Percentiles rank a stretch among this genome's conserved stretches.
These are phyloP conservation scores for Pseudocheirus occidentalis DNA, from an alignment of 2,797 vertebrate genomes.

Conservation along the genomic window DNA sequence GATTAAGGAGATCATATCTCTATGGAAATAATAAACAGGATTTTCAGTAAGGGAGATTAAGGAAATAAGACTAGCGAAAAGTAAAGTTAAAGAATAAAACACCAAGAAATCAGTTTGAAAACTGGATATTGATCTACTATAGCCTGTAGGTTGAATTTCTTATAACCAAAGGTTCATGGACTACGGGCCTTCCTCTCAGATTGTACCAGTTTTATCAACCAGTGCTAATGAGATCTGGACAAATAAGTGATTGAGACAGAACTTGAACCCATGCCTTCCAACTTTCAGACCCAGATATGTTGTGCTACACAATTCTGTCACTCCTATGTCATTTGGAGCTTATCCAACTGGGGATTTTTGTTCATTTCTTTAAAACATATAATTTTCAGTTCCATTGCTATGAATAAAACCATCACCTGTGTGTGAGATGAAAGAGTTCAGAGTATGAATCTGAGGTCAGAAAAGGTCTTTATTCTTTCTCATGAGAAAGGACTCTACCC, in stretches of 20 bases:
- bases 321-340: neutral
- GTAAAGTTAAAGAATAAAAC: neutral
- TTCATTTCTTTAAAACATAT: neutral
- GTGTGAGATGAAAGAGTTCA: too few relatives aligned
- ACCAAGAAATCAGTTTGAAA: neutral
- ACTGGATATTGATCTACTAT: neutral
- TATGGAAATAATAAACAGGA: neutral
- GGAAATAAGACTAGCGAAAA: neutral
- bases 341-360: neutral
- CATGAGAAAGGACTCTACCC: too few relatives aligned
- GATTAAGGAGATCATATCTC: neutral
- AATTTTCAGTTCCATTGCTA: neutral
- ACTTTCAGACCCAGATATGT: neutral
- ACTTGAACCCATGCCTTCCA: neutral
- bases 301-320: neutral
- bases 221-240: neutral
- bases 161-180: neutral
- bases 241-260: neutral
- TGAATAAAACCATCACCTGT: neutral
- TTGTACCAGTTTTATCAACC: neutral
- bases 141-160: neutral
- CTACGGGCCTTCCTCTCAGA: neutral
- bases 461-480: too few relatives aligned
- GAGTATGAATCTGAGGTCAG: too few relatives aligned
- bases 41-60: neutral